Evolutionary conservation across 2,113 vertebrate species (phyloP), one percentile per base, ranked within the genome.

Genomic region (Malurus elegans): DNA sequence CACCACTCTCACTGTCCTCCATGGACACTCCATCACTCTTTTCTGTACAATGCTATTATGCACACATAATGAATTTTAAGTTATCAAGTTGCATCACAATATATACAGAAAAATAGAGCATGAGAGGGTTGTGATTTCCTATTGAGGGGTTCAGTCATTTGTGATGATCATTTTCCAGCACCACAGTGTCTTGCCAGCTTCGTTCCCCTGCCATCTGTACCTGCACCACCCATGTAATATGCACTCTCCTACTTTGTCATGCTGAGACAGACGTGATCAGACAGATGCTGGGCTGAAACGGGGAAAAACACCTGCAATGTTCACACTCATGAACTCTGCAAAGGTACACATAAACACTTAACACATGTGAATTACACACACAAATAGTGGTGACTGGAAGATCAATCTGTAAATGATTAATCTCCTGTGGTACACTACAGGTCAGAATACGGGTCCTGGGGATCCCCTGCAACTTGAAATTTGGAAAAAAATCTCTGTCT

Each of bases 181-280:
- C 11, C 23, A 76, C 17, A 24, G 14, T 31, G 21, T 54, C 51
- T 93, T 84, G 9, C 18, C 76, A 88, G 23, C 28, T 62, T 85
- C 0, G 0, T 19, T 14, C 7, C 12, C 36, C 40, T 62, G 51
- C 64, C 32, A 29, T 54, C 56, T 60, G 9, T 62, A 58, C 53
- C 64, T 67, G 8, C 5, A 40, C 13, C 40, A 18, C 18, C 21
- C 58, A 23, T 6, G 14, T 15, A 78, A 54, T 47, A 56, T 13
- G 5, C 16, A 24, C 9, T 53, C 7, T 54, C 6, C 16, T 48
- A 6, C 53, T 62, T 90, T 54, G 58, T 48, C 34, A 47, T 45
- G 38, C 34, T 60, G 47, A 81, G 69, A 31, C 20, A 81, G 47
- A 70, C 28, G 47, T 67, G 29, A 62, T 74, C 42, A 42, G 38